Base-by-base conservation (phyloP, 1,140 invertebrate species). In the Cotesia typhae region DNA sequence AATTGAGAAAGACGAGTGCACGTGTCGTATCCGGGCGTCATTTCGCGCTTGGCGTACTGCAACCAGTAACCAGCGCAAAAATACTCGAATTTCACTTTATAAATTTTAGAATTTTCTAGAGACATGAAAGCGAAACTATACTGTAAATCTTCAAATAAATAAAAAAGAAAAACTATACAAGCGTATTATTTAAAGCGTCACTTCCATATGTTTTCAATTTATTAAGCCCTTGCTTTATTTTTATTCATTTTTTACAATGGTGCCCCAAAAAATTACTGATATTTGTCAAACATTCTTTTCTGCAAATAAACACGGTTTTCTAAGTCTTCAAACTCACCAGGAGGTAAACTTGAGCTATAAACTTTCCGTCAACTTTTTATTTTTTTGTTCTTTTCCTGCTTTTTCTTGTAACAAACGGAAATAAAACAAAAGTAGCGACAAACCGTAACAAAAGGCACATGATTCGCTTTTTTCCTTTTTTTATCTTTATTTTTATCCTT, bases 61-160 rank as follows among this genome's bases (percentile, higher is more conserved):
- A 36, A n/a, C 7, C 20, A 67, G 51, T 28, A 36, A 4, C 7
- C 10, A 67, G 51, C 51, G 28, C 9, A 4, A 52, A 67, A 67
- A 55, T 55, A 55, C 52, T 67, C 47, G 10, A 53, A 67, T 67
- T 67, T 67, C 52, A 67, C 66, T 67, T 55, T 55, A 67, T 67
- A 55, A 35, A 67, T 12, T 47, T n/a, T 9, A 41, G 20, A 65
- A 37, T 63, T n/a, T 7, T n/a, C 20, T 20, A 38, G 14, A n/a
- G 37, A 65, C 12, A 17, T 35, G 12, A 12, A 28, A 63, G 60
- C 14, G 9, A 65, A 64, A 55, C 3, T 55, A 55, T n/a, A 55
- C n/a, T 6, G 7, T 55, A 55, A 20, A 10, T 28, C 57, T 3
- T 28, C 14, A 2, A 20, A 65, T 51, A 10, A 6, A 20, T 52